A percentile compares a stretch with the other conserved stretches of the same genome.
Conservation (phyloP, 2,113 vertebrate species). For the Silurus asotus region DNA sequence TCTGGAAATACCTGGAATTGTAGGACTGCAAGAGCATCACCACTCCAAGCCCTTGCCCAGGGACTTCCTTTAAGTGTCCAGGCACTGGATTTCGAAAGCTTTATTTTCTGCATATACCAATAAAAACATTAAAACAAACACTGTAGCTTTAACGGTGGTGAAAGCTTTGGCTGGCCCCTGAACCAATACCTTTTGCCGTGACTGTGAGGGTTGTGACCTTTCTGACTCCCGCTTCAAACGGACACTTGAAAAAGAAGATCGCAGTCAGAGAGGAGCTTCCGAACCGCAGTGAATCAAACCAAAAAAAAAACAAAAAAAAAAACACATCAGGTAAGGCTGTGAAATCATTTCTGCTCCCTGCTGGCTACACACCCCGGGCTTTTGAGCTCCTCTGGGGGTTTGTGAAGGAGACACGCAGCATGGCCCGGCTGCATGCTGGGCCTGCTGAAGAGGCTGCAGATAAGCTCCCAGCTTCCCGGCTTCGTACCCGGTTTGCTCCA, state of each 20-base stretch:
- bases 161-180: slow-evolving; percentile 61
- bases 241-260: slow-evolving; percentile 72
- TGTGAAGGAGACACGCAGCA: slow-evolving; percentile 63
- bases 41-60: slow-evolving; percentile 43
- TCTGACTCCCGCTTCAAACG: slow-evolving; percentile 72
- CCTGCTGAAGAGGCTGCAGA: slow-evolving; percentile 58
- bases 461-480: slow-evolving; percentile 65
- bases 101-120: slow-evolving; percentile 65
- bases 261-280: slow-evolving; percentile 67
- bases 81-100: slow-evolving; percentile 70
- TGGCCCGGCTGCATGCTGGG: slow-evolving; percentile 57
- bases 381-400: slow-evolving; percentile 65
- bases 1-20: slow-evolving; percentile 77
- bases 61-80: slow-evolving; percentile 69
- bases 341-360: slow-evolving; percentile 68
- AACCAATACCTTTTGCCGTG: slow-evolving; percentile 66
- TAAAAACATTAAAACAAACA: slow-evolving; percentile 22
- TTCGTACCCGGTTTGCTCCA: slow-evolving; percentile 62
- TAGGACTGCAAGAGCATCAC: slow-evolving; percentile 65
- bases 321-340: slow-evolving; percentile 80
- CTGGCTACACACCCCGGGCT: slow-evolving; percentile 64
- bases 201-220: slow-evolving; percentile 74
- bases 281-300: slow-evolving; percentile 68
- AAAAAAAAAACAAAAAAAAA: slow-evolving; percentile 58
- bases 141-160: slow-evolving; percentile 65